phyloP scores from a whole-genome alignment of 2,888 invertebrate genomes.

The Mycalesis mineus region DNA sequence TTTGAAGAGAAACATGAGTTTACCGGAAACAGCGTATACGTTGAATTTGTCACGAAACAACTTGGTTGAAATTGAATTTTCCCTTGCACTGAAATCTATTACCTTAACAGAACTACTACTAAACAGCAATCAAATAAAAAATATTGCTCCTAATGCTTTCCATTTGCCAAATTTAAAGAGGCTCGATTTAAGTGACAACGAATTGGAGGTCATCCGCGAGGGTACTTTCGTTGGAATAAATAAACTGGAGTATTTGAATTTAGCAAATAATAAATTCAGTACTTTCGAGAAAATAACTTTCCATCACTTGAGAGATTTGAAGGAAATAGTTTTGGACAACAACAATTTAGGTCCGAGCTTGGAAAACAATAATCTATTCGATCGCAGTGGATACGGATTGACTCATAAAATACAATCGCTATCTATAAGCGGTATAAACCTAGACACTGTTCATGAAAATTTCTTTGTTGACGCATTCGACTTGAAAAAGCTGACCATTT shows the following conservation, averaged over 20 bases:
- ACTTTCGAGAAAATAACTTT: slow-evolving; percentile 57
- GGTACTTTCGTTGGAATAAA: slow-evolving; percentile 55
- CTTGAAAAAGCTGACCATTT: slow-evolving; percentile 62
- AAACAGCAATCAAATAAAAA: slow-evolving; percentile 49
- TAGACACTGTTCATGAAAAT: slow-evolving; percentile 53
- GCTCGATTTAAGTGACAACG: slow-evolving; percentile 64
- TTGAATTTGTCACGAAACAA: slow-evolving; percentile 60
- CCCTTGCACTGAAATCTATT: slow-evolving; percentile 43
- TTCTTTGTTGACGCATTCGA: slow-evolving; percentile 67
- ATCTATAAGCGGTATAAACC: slow-evolving; percentile 52
- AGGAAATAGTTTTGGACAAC: slow-evolving; percentile 62
- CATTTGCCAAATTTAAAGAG: slow-evolving; percentile 50
- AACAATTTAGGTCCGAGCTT: slow-evolving; percentile 62
- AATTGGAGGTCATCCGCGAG: slow-evolving; percentile 51
- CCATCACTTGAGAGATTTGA: slow-evolving; percentile 54
- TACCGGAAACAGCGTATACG: slow-evolving; percentile 47
- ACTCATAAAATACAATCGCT: slow-evolving; percentile 52
- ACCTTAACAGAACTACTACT: slow-evolving; percentile 48
- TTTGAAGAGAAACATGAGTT: slow-evolving; percentile 33
- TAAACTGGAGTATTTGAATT: slow-evolving; percentile 62
- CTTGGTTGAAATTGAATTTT: slow-evolving; percentile 41
- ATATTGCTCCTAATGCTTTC: slow-evolving; percentile 48
- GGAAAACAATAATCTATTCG: slow-evolving; percentile 51
- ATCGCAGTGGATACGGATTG: slow-evolving; percentile 57
- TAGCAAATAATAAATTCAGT: slow-evolving; percentile 63